Base-by-base conservation (phyloP, 2,797 vertebrate genomes). In the Protosalanx chinensis region DNA sequence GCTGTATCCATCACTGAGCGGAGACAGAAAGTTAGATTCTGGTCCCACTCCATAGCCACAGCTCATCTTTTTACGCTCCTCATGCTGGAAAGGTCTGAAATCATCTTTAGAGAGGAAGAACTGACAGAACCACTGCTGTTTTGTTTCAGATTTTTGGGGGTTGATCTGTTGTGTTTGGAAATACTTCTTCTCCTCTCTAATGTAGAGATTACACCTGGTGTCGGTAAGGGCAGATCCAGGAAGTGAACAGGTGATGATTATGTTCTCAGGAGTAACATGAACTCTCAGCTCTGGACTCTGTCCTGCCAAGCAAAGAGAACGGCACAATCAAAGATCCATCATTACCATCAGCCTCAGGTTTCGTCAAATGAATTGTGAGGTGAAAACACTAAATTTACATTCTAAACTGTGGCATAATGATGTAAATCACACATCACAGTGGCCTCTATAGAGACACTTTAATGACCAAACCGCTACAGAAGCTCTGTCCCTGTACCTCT, bases 11-110 rank as follows among this genome's bases (percentile, higher is more conserved):
- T 64, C 20, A 64, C 63, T 64, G 35, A 35, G 63, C 46, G 63
- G 63, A 46, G 63, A 64, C 32, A 64, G n/a, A 15, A 37, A 64
- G 63, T 64, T 64, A 8, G 30, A 30, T 35, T 1, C 35, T 64
- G 63, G 41, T 13, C 63, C 13, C n/a, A 20, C 32, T 64, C 70
- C 61, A 58, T 79, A 79, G 61, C 76, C 78, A 76, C 81, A 82
- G 78, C 69, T 78, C 67, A 82, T 29, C 61, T 72, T 69, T 18
- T 58, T n/a, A 35, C 1, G 62, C 32, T 1, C 20, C 10, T 8
- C 35, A 23, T n/a, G 41, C 63, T 64, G 63, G 12, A 64, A n/a
- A 15, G 4, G 35, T 23, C 35, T 23, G 18, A 72, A 35, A 32
- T 71, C 81, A 69, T 41, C 41, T 37, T 63, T 27, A 5, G 7